A percentile compares a stretch with the other conserved stretches of the same genome.
Evolutionary conservation across 2,888 invertebrate genomes (phyloP).

Genomic region (Axea sp.): DNA sequence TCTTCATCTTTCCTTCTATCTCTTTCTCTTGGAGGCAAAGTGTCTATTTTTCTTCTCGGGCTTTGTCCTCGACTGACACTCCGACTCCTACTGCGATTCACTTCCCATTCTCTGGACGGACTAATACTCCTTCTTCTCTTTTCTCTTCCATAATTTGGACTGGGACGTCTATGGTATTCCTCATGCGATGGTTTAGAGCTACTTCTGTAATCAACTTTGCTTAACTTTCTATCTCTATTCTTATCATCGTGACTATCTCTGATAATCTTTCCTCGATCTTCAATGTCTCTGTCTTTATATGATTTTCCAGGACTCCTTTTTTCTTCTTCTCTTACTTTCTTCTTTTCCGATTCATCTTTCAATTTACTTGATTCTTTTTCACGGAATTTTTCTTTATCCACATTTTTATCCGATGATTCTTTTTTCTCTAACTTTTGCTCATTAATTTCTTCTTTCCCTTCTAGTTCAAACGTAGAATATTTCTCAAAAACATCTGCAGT

Average conservation of each 20-base stretch:
- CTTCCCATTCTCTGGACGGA: constrained; percentile 70
- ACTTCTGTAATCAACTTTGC: constrained; percentile 46
- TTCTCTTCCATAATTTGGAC: constrained; percentile 65
- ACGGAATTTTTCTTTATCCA: constrained; percentile 1
- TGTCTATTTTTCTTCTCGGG: constrained; percentile 71
- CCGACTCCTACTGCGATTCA: constrained; percentile 71
- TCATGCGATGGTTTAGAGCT: constrained; percentile 58
- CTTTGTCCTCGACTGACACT: constrained; percentile 74
- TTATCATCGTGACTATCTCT: constrained; percentile 65
- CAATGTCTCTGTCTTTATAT: constrained; percentile 66
- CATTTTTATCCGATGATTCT: not conserved
- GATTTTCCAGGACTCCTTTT: constrained; percentile 68
- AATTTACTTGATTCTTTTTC: constrained; percentile 9
- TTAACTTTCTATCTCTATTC: constrained; percentile 60
- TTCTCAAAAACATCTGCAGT: constrained; percentile 52
- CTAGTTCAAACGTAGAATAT: constrained; percentile 37
- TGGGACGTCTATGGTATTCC: constrained; percentile 66
- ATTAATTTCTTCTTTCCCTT: constrained; percentile 22
- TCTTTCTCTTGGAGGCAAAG: constrained; percentile 52
- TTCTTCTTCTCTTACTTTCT: constrained; percentile 33
- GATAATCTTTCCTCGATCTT: constrained; percentile 66
- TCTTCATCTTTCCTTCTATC: constrained; percentile 67
- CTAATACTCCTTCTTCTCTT: constrained; percentile 66
- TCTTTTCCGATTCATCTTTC: constrained; percentile 62
- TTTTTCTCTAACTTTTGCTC: not conserved